Percentiles rank a stretch among this genome's conserved stretches.
These are phyloP conservation scores for Alentia gelatinosa DNA, from an alignment of 2,888 invertebrate genomes.

Conservation along the genomic window DNA sequence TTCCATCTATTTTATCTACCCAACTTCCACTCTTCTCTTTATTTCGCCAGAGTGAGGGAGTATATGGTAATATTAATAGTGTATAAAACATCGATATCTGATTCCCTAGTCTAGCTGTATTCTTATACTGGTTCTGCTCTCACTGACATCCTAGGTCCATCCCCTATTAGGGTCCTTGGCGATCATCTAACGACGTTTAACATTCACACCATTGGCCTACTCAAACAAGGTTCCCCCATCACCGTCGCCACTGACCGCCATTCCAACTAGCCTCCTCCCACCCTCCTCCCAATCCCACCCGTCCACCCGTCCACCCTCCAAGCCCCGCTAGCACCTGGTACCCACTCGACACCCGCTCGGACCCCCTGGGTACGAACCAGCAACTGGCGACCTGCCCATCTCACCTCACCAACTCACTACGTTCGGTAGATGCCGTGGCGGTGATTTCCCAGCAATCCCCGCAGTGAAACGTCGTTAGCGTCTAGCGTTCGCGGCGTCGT, in stretches of 20 bases:
- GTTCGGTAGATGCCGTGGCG: neutral
- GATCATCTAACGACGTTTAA: constrained; percentile 18
- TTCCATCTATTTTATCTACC: no score
- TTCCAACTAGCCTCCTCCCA: neutral
- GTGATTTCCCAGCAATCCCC: neutral
- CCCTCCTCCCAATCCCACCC: neutral
- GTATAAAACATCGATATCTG: no score
- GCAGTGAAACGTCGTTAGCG: neutral
- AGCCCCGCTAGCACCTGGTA: neutral
- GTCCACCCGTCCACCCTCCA: neutral
- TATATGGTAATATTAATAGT: no score
- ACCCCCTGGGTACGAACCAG: no score
- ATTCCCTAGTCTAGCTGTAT: no score
- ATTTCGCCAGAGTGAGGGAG: no score
- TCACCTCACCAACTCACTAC: no score
- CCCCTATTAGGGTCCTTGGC: constrained; percentile 17
- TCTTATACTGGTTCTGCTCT: neutral
- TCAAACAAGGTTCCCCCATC: constrained; percentile 16
- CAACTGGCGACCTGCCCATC: neutral
- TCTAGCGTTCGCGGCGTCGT: neutral
- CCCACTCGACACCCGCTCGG: no score
- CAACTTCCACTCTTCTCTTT: no score
- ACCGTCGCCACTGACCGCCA: no score
- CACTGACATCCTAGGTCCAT: neutral
- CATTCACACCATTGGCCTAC: constrained; percentile 5